phyloP scores from a whole-genome alignment of 2,888 invertebrate genomes.

The Dromius quadrimaculatus region DNA sequence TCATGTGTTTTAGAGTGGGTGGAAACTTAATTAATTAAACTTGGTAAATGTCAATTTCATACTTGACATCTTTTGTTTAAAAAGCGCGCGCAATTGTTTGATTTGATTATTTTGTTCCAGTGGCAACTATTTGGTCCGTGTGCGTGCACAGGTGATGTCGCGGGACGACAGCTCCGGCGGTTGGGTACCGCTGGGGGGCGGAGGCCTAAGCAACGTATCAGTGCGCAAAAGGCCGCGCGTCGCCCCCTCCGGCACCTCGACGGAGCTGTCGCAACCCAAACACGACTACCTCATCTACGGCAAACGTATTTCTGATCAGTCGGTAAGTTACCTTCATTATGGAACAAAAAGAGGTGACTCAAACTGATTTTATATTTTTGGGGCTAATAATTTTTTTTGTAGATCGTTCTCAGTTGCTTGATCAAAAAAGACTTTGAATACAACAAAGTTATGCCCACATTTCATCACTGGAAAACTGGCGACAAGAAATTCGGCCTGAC shows the following conservation, averaged over 20 bases:
- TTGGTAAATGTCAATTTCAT: conserved; percentile 21
- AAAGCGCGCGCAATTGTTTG: neutral
- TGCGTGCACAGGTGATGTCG: conserved; percentile 99
- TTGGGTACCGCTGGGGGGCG: conserved; percentile 94
- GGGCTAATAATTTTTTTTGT: conserved; percentile 58
- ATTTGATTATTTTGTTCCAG: conserved; percentile 70
- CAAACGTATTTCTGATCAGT: conserved; percentile 90
- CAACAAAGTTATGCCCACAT: conserved; percentile 98
- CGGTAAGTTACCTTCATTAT: conserved; percentile 84
- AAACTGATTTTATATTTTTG: too few relatives aligned
- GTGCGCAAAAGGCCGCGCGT: conserved; percentile 81
- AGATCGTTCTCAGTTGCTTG: conserved; percentile 94
- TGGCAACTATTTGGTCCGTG: conserved; percentile 93
- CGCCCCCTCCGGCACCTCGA: conserved; percentile 59
- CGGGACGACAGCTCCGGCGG: conserved; percentile 97
- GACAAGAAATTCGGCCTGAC: conserved; percentile 96
- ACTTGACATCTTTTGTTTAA: neutral
- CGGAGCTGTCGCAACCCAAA: conserved; percentile 68
- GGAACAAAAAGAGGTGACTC: too few relatives aligned
- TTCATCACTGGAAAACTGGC: conserved; percentile 97
- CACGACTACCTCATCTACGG: conserved; percentile 95
- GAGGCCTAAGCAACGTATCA: conserved; percentile 93
- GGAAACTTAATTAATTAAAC: conserved; percentile 33
- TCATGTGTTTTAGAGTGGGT: conserved; percentile 9
- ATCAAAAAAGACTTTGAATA: conserved; percentile 97